Conservation (phyloP, 2,888 invertebrate species). For the Penaeus monodon region DNA sequence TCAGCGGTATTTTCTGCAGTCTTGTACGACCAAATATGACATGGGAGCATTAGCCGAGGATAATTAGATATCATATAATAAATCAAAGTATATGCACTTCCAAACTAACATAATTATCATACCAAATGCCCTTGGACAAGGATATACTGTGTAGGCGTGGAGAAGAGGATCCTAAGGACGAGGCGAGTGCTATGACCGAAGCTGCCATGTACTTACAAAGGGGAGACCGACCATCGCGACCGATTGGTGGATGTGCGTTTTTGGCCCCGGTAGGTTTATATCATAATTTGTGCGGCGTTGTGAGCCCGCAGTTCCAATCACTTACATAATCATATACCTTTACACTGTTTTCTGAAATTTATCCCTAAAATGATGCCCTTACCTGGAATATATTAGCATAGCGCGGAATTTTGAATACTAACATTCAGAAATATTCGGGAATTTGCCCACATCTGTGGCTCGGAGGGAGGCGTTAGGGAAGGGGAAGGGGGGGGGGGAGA, state of each 20-base stretch:
- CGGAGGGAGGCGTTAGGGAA: neutral
- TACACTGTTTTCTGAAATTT: slow-evolving; percentile 30
- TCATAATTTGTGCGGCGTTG: slow-evolving; percentile 35
- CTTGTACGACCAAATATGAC: neutral
- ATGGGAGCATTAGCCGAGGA: slow-evolving; percentile 3
- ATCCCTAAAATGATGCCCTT: slow-evolving; percentile 17
- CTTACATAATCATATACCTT: slow-evolving; percentile 42
- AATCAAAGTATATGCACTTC: slow-evolving; percentile 49
- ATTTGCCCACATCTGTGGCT: neutral
- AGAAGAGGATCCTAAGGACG: neutral
- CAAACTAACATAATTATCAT: slow-evolving; percentile 54
- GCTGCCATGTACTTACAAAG: neutral
- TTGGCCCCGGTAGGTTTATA: slow-evolving; percentile 29
- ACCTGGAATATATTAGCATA: neutral
- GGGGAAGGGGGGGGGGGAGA: neutral
- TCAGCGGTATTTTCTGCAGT: too few species aligned
- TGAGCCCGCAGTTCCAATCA: slow-evolving; percentile 38
- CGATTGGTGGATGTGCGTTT: neutral
- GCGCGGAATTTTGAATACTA: too few species aligned
- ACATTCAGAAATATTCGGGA: neutral
- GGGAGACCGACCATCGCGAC: slow-evolving; percentile 6
- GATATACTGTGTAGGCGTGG: neutral
- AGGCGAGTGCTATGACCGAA: neutral
- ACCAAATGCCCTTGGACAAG: slow-evolving; percentile 40
- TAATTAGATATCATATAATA: slow-evolving; percentile 30